These are phyloP conservation scores for Tupaia tana DNA, from an alignment of 2,113 vertebrate species.

Conservation along the genomic window DNA sequence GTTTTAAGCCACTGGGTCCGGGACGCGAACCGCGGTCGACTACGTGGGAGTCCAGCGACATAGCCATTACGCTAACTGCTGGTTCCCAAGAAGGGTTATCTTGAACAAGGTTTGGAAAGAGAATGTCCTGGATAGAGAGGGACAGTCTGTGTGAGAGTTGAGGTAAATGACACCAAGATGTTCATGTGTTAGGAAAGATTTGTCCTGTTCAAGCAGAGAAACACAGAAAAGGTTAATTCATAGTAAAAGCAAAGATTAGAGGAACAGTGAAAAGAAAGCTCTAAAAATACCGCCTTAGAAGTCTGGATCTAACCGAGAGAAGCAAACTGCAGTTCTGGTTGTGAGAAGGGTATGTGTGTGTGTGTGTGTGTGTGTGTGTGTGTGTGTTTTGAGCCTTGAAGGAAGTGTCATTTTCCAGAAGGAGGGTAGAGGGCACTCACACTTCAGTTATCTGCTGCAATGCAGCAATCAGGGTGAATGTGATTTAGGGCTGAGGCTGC, in stretches of 20 bases:
- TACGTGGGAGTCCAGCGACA: too few species aligned
- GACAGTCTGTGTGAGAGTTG: neutral
- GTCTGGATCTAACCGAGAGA: conserved; percentile 24
- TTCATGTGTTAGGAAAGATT: neutral
- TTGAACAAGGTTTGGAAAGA: neutral
- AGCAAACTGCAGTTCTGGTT: neutral
- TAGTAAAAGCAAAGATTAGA: neutral
- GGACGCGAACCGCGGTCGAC: too few species aligned
- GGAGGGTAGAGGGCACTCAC: conserved; percentile 83
- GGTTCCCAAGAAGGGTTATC: neutral
- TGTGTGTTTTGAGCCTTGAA: conserved; percentile 41
- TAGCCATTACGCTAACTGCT: too few species aligned
- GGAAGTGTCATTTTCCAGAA: conserved; percentile 77
- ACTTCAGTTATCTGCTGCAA: conserved; percentile 75
- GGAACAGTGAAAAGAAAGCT: neutral
- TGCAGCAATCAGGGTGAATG: neutral
- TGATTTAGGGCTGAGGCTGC: conserved; percentile 45
- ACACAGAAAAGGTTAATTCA: neutral
- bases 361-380: conserved; percentile 39
- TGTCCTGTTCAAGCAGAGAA: neutral
- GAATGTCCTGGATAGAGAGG: neutral
- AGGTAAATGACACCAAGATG: neutral
- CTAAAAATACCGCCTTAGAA: neutral
- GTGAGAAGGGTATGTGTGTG: neutral
- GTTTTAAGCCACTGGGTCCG: too few species aligned